Conservation (phyloP, 2,888 invertebrate genomes). For the Gryllus longicercus region DNA sequence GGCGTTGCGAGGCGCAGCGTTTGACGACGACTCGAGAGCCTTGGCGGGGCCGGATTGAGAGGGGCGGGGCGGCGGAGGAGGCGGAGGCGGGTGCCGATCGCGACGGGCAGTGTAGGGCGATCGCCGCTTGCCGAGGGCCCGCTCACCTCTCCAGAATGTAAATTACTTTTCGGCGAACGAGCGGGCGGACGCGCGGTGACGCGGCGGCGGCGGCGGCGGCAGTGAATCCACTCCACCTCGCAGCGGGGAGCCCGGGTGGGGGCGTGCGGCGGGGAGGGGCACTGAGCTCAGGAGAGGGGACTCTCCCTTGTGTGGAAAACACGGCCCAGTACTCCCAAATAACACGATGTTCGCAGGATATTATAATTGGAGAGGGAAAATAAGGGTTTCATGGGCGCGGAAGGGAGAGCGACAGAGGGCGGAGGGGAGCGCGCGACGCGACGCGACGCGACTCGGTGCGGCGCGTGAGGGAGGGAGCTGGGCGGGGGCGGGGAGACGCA, state of each 20-base stretch:
- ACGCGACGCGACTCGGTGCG: neutral
- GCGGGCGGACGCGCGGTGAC: neutral
- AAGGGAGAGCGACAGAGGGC: neutral
- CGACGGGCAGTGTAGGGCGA: neutral
- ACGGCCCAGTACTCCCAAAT: slow-evolving; percentile 1
- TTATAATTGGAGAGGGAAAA: slow-evolving; percentile 24
- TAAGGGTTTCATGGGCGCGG: neutral
- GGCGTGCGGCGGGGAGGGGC: neutral
- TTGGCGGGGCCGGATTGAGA: neutral
- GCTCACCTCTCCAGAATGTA: slow-evolving; percentile 28
- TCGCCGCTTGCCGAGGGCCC: neutral
- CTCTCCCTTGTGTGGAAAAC: slow-evolving; percentile 17
- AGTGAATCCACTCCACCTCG: neutral
- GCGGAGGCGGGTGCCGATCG: neutral
- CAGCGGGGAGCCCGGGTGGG: neutral
- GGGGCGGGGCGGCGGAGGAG: neutral
- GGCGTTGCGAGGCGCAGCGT: neutral
- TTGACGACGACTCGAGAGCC: no score
- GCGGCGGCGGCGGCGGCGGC: neutral
- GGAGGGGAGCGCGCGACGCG: neutral
- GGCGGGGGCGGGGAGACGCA: neutral
- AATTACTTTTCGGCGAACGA: slow-evolving; percentile 29
- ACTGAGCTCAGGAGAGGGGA: neutral
- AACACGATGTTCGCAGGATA: neutral
- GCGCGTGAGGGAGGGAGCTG: neutral